Evolutionary conservation across 2,113 vertebrate species (phyloP).

Genomic region (Cynocephalus volans): DNA sequence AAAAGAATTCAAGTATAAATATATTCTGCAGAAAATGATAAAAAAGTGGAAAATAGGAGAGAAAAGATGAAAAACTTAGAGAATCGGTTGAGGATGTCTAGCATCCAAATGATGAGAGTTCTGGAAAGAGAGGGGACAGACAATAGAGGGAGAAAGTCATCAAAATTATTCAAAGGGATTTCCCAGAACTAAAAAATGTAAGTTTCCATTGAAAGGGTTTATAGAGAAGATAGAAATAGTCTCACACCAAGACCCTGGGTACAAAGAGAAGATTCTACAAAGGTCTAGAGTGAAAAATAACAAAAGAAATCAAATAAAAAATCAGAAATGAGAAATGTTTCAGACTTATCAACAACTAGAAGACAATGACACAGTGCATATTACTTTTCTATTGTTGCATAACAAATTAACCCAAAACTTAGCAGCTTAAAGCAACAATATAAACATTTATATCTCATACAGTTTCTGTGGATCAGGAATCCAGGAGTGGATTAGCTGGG

Average conservation of each 20-base stretch:
- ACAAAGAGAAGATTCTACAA: slow-evolving; percentile 1
- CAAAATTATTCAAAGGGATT: slow-evolving; percentile 24
- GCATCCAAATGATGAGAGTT: neutral
- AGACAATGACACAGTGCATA: neutral
- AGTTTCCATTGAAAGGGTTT: neutral
- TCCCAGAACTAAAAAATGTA: neutral
- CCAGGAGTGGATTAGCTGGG: neutral
- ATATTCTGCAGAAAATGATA: neutral
- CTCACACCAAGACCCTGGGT: neutral
- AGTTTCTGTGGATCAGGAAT: neutral
- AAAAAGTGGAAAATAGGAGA: neutral
- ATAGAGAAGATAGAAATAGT: neutral
- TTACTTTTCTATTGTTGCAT: neutral
- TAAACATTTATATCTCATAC: neutral
- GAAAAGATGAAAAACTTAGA: slow-evolving; percentile 32
- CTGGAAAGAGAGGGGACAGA: neutral
- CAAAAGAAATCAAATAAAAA: neutral
- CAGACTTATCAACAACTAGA: neutral
- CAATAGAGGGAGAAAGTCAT: neutral
- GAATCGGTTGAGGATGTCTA: neutral
- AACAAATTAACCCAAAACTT: slow-evolving; percentile 23
- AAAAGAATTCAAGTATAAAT: slow-evolving; percentile 38
- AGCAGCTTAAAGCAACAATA: slow-evolving; percentile 8
- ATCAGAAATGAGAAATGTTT: slow-evolving; percentile 25
- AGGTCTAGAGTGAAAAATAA: neutral